A percentile compares a stretch with the other conserved stretches of the same genome.
Evolutionary conservation across 2,797 vertebrate genomes (phyloP).

Genomic region (Acanthopagrus latus): DNA sequence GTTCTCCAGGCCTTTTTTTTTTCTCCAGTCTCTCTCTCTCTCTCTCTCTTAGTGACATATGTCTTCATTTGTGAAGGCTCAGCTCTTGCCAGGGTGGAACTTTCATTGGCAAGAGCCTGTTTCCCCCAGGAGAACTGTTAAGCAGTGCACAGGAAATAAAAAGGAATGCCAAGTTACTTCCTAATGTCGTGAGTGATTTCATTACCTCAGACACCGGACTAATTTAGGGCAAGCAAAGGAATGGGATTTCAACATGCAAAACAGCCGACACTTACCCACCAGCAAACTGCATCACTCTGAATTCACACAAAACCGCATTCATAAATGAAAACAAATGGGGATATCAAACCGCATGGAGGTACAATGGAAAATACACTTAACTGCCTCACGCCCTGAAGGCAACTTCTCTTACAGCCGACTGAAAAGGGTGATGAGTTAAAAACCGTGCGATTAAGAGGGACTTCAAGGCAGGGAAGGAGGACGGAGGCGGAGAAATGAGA

Average conservation of each 20-base stretch:
- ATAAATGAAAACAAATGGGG: constrained; percentile 61
- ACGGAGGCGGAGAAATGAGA: constrained; percentile 55
- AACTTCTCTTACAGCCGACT: constrained; percentile 14
- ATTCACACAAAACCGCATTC: constrained; percentile 46
- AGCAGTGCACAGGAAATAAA: constrained; percentile 85
- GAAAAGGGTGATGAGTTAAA: constrained; percentile 30
- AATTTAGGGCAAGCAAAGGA: constrained; percentile 74
- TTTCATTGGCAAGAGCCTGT: constrained; percentile 84
- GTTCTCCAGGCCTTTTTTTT: constrained; percentile 69
- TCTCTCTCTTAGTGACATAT: constrained; percentile 83
- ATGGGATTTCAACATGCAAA: constrained; percentile 73
- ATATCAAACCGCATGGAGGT: constrained; percentile 19
- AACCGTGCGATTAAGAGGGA: constrained; percentile 17
- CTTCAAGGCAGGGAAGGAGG: neutral
- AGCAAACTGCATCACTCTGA: constrained; percentile 34
- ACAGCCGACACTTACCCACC: constrained; percentile 38
- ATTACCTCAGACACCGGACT: constrained; percentile 82
- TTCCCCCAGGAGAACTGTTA: constrained; percentile 84
- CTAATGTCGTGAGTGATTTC: constrained; percentile 85
- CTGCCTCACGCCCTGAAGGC: constrained; percentile 19
- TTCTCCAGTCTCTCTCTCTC: constrained; percentile 52
- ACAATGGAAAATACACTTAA: constrained; percentile 24
- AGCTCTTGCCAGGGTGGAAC: constrained; percentile 84
- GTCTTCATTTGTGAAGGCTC: constrained; percentile 87
- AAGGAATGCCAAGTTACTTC: constrained; percentile 85